Conservation (phyloP, 2,797 vertebrate species). For the Bradypodion ventrale region DNA sequence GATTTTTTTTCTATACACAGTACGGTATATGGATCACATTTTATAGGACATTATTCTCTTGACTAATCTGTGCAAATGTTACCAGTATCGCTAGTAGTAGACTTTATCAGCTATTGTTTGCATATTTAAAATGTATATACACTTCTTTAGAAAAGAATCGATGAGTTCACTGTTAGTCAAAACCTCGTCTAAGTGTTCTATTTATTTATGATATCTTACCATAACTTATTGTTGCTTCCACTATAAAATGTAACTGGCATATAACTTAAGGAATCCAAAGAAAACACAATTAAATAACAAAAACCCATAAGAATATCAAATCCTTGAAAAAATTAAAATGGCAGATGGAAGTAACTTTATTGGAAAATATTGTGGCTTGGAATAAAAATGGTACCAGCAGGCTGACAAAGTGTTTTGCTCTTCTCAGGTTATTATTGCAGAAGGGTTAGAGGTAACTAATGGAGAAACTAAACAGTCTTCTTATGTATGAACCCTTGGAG, state of each 20-base stretch:
- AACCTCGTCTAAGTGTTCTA: background rate
- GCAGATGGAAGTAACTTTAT: too few relatives aligned
- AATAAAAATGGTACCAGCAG: too few relatives aligned
- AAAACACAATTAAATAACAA: too few relatives aligned
- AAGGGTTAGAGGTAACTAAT: too few relatives aligned
- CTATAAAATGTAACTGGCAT: background rate
- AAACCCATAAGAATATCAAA: too few relatives aligned
- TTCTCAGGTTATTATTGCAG: too few relatives aligned
- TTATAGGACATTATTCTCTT: background rate
- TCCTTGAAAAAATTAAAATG: too few relatives aligned
- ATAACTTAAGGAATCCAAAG: background rate
- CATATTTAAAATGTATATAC: background rate
- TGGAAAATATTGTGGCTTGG: too few relatives aligned
- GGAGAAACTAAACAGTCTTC: too few relatives aligned
- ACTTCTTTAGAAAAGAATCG: background rate
- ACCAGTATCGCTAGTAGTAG: background rate
- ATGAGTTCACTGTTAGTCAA: background rate
- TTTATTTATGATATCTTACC: background rate
- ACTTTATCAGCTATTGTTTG: background rate
- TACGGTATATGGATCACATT: background rate
- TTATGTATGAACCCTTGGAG: too few relatives aligned
- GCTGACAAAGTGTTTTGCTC: too few relatives aligned
- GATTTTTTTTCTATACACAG: background rate
- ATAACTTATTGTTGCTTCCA: background rate
- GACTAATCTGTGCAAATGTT: background rate